phyloP scores from a whole-genome alignment of 2,113 vertebrate genomes.

The Acrocephalus arundinaceus region DNA sequence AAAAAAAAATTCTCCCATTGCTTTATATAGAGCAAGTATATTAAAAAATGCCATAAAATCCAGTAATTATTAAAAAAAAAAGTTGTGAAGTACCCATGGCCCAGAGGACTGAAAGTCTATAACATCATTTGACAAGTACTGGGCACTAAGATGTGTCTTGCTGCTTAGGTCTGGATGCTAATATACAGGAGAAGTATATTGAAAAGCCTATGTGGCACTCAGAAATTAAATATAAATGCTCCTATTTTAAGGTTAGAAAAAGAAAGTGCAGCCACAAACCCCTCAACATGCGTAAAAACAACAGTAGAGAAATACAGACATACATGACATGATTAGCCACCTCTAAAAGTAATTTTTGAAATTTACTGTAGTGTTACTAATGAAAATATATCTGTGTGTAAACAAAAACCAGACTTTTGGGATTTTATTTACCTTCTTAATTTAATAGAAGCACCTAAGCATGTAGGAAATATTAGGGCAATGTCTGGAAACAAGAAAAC shows the following conservation, averaged over 20 bases:
- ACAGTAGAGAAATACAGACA: neutral
- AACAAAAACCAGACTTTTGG: neutral
- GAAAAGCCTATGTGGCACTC: neutral
- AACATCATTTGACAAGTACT: neutral
- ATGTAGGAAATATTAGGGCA: neutral
- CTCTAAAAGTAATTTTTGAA: neutral
- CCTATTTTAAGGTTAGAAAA: neutral
- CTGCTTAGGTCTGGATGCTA: neutral
- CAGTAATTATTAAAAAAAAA: neutral
- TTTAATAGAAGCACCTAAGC: neutral
- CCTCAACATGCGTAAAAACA: neutral
- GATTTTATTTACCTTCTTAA: neutral
- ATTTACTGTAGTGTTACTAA: neutral
- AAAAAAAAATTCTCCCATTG: neutral
- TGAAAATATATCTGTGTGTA: neutral
- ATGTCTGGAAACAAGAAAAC: neutral
- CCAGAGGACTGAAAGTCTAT: neutral
- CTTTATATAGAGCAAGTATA: neutral
- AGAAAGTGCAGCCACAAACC: neutral
- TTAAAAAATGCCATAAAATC: neutral
- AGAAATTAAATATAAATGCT: neutral
- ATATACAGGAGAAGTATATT: fast-evolving
- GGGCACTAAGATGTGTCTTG: neutral
- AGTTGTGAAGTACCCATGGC: neutral
- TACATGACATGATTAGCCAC: neutral